Conservation (phyloP, 2,113 vertebrate species). For the Limnothrissa miodon region DNA sequence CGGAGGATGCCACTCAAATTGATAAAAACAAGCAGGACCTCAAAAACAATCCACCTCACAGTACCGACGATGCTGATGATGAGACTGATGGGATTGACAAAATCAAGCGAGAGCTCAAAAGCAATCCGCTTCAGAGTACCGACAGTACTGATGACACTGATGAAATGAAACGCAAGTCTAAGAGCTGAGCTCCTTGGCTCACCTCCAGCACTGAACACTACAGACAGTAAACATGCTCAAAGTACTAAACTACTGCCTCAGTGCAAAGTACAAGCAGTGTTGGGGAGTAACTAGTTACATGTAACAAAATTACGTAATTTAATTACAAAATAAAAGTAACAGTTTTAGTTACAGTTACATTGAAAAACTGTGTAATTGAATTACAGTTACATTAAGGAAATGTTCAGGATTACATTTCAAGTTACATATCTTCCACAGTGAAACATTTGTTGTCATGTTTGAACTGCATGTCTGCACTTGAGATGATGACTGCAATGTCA, state of each 20-base stretch:
- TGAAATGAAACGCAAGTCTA: background rate
- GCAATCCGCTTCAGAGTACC: background rate
- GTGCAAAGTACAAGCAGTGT: background rate
- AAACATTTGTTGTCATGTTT: no score
- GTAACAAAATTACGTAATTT: no score
- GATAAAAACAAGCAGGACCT: background rate
- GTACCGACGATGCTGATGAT: background rate
- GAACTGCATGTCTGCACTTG: no score
- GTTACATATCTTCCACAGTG: no score
- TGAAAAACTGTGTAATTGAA: no score
- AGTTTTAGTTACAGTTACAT: no score
- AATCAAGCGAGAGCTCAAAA: background rate
- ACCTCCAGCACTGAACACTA: background rate
- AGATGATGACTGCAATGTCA: no score
- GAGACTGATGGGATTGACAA: background rate
- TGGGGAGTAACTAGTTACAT: no score
- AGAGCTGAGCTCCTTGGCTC: background rate
- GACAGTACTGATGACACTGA: background rate
- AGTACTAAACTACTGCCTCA: background rate
- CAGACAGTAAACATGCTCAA: background rate
- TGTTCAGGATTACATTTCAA: no score
- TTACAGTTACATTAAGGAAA: no score
- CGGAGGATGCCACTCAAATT: background rate
- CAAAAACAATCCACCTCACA: background rate
- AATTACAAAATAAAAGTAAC: no score